Conservation (phyloP, 2,888 invertebrate species). For the Tuberolachnus salignus region DNA sequence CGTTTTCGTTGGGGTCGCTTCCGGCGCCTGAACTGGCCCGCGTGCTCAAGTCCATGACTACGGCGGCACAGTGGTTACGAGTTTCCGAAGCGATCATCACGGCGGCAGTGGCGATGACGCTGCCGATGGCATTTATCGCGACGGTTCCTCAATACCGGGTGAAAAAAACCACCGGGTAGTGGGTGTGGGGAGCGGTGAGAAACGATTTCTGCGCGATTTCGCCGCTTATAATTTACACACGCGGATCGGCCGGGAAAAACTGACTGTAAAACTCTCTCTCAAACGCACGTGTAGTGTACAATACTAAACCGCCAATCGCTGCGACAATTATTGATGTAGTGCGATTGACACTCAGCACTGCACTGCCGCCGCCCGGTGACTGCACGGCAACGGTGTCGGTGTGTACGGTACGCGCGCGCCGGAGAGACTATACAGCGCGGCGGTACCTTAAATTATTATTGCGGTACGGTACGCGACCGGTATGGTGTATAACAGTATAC, state of each 20-base stretch:
- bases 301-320: background rate
- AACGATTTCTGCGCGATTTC: background rate
- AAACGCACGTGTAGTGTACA: no score
- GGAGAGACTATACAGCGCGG: background rate
- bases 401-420: background rate
- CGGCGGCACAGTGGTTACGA: slow-evolving; percentile 40
- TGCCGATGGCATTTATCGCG: slow-evolving; percentile 24
- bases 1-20: slow-evolving; percentile 12
- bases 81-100: slow-evolving; percentile 39
- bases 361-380: background rate
- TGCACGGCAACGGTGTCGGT: background rate
- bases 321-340: background rate
- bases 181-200: background rate
- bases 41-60: slow-evolving; percentile 46
- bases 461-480: background rate
- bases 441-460: background rate
- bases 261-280: no score
- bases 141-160: background rate
- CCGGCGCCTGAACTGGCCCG: slow-evolving; percentile 35
- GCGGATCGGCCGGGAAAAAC: background rate
- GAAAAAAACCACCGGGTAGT: background rate
- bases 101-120: background rate
- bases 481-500: slow-evolving; percentile 3
- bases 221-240: background rate
- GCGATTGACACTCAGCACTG: background rate